Evolutionary conservation across 35 echinoderm and acorn worm genomes (phyloP).

Genomic region (Stichopus chloronotus): DNA sequence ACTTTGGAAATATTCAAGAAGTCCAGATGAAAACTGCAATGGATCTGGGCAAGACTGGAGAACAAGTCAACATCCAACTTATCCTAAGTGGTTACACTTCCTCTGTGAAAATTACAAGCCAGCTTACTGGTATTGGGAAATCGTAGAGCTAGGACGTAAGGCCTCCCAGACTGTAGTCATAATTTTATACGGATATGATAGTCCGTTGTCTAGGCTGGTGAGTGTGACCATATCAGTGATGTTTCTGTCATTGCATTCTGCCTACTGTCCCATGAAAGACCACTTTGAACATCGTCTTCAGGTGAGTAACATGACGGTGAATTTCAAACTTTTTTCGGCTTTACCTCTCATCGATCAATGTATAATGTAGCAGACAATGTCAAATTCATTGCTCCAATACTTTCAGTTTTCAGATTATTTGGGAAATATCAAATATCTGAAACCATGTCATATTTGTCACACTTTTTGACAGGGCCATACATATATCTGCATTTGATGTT

Average conservation of each 20-base stretch:
- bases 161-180: slow-evolving; percentile 7
- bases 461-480: neutral
- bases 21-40: neutral
- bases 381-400: neutral
- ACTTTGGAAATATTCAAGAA: slow-evolving; percentile 33
- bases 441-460: neutral
- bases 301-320: neutral
- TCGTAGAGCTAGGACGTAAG: slow-evolving; percentile 55
- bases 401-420: neutral
- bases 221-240: neutral
- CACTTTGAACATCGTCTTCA: slow-evolving; percentile 49
- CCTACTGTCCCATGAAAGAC: slow-evolving; percentile 57
- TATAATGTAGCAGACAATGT: too few species aligned
- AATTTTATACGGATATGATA: slow-evolving; percentile 45
- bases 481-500: neutral
- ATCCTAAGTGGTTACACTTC: slow-evolving; percentile 31
- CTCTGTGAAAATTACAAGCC: slow-evolving; percentile 57
- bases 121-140: slow-evolving; percentile 63
- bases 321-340: neutral
- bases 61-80: neutral
- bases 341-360: neutral
- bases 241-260: slow-evolving; percentile 36
- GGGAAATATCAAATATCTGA: neutral
- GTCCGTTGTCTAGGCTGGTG: neutral
- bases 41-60: too few species aligned